Conservation (phyloP, 1,140 invertebrate species). For the Sarcophaga peregrina region DNA sequence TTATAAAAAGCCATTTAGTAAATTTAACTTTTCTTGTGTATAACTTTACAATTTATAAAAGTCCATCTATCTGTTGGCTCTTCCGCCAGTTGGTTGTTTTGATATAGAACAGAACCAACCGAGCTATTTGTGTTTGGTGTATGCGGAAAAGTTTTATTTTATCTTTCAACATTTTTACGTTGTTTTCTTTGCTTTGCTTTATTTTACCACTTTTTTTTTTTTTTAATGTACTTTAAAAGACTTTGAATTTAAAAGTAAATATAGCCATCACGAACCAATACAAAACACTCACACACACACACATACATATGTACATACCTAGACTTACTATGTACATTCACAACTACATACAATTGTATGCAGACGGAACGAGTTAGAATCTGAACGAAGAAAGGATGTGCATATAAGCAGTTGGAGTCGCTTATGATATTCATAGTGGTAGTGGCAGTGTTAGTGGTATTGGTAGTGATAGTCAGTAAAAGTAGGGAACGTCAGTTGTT, state of each 20-base stretch:
- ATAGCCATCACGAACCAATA: conserved; percentile 8
- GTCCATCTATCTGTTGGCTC: neutral
- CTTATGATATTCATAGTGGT: no score
- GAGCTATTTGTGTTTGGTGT: conserved; percentile 11
- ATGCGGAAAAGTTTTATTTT: conserved; percentile 7
- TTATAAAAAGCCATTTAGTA: conserved; percentile 39
- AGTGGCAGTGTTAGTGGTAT: no score
- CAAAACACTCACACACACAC: neutral
- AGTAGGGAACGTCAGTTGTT: neutral
- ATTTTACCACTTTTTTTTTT: neutral
- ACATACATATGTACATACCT: neutral
- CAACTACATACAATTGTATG: neutral
- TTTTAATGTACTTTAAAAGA: conserved; percentile 39
- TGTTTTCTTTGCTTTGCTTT: no score
- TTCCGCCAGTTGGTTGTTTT: neutral
- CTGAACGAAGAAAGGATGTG: no score
- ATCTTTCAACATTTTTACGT: no score
- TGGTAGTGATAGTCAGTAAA: neutral
- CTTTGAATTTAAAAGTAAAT: conserved; percentile 39
- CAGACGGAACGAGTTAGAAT: neutral
- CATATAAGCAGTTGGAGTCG: no score
- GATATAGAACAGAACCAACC: conserved; percentile 3
- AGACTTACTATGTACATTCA: neutral
- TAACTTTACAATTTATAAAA: conserved; percentile 37
- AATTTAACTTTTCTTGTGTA: conserved; percentile 40